Percentiles rank a stretch among this genome's conserved stretches.
phyloP scores from a whole-genome alignment of 2,113 vertebrate species.

The Syrrhaptes paradoxus region DNA sequence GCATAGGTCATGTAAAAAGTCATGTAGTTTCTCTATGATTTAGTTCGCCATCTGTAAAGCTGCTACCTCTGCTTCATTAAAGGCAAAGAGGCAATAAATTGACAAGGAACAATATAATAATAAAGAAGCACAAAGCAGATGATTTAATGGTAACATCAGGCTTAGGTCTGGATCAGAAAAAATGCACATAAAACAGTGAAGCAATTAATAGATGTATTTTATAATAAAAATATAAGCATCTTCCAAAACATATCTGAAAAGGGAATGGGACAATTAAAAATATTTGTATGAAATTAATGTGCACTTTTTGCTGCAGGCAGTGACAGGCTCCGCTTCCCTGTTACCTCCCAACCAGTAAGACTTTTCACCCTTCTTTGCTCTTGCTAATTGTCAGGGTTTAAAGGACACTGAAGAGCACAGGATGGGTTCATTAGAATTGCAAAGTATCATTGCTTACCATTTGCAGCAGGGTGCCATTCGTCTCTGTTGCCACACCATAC shows the following conservation, averaged over 20 bases:
- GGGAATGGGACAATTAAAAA: not conserved
- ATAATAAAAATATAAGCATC: not conserved
- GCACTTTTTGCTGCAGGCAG: not conserved
- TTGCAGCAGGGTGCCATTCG: conserved; percentile 21
- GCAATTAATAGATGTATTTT: not conserved
- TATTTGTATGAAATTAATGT: not conserved
- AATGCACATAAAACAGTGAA: not conserved
- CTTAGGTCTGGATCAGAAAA: not conserved
- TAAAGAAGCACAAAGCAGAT: conserved; percentile 7
- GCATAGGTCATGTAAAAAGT: conserved; percentile 21
- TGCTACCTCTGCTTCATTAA: conserved; percentile 20
- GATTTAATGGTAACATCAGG: not conserved
- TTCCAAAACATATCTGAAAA: not conserved
- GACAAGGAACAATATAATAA: not conserved
- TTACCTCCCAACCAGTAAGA: not conserved
- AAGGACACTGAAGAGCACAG: conserved; percentile 41
- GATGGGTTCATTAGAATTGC: conserved; percentile 55
- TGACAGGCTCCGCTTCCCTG: not conserved
- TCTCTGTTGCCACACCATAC: conserved; percentile 34
- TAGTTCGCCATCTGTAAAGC: conserved; percentile 24
- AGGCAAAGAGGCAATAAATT: conserved; percentile 34
- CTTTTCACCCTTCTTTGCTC: not conserved
- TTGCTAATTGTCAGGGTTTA: conserved; percentile 22
- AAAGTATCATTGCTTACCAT: not conserved
- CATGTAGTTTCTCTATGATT: not conserved